Conservation (phyloP, 2,888 invertebrate genomes). For the Agapostemon virescens region DNA sequence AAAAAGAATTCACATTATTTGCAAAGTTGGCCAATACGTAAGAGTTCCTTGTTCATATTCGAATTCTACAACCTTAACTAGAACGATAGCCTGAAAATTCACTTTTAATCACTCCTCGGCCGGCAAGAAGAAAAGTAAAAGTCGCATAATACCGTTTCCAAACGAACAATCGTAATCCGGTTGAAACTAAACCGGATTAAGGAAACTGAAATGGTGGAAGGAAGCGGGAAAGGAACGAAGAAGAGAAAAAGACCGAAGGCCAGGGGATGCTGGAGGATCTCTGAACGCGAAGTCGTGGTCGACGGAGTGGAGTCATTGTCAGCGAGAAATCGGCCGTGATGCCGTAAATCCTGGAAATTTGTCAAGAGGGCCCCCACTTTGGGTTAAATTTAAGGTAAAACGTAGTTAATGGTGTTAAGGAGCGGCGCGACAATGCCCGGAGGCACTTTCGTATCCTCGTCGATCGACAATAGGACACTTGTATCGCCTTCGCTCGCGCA, state of each 20-base stretch:
- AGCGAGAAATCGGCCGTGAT: slow-evolving; percentile 66
- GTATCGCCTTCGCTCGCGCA: slow-evolving; percentile 70
- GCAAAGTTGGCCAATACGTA: too few relatives aligned
- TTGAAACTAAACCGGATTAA: slow-evolving; percentile 23
- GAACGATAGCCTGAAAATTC: too few relatives aligned
- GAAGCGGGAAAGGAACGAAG: not conserved
- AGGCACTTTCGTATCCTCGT: slow-evolving; percentile 69
- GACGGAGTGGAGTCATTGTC: slow-evolving; percentile 61
- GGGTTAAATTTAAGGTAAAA: slow-evolving; percentile 79
- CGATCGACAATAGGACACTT: slow-evolving; percentile 77
- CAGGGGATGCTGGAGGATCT: slow-evolving; percentile 28
- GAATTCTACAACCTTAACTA: too few relatives aligned
- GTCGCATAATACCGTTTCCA: not conserved
- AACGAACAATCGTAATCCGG: slow-evolving; percentile 21
- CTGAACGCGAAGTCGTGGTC: slow-evolving; percentile 48
- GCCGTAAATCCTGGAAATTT: slow-evolving; percentile 76
- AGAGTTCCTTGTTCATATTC: too few relatives aligned
- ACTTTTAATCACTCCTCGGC: not conserved
- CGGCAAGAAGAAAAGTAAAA: not conserved
- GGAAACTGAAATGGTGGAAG: not conserved
- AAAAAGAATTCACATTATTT: too few relatives aligned
- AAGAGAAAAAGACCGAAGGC: slow-evolving; percentile 6
- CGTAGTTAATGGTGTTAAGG: slow-evolving; percentile 79
- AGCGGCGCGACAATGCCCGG: slow-evolving; percentile 71
- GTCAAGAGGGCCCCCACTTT: slow-evolving; percentile 79